Percentiles rank a stretch among this genome's conserved stretches.
Evolutionary conservation across 2,797 vertebrate genomes (phyloP).

Genomic region (Clarias pachynema): DNA sequence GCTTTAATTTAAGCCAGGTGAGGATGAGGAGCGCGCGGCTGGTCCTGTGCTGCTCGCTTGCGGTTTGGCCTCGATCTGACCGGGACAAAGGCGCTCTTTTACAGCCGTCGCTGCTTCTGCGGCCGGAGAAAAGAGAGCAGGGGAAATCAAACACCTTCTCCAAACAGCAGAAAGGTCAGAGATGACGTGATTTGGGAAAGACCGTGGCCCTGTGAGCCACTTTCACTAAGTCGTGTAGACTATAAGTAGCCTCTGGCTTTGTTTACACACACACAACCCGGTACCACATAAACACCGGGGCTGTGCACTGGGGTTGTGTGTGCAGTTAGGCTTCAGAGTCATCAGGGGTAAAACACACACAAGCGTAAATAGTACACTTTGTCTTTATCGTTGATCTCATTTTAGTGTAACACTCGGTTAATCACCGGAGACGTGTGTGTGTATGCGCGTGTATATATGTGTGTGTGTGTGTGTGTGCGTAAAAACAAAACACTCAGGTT

Average conservation of each 20-base stretch:
- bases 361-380: slow-evolving; percentile 28
- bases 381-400: slow-evolving; percentile 27
- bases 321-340: slow-evolving; percentile 49
- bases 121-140: slow-evolving; percentile 59
- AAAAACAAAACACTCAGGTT: background rate
- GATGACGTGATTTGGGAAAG: slow-evolving; percentile 75
- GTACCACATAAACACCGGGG: slow-evolving; percentile 57
- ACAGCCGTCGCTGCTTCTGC: slow-evolving; percentile 53
- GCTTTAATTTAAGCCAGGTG: slow-evolving; percentile 17
- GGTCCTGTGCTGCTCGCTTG: slow-evolving; percentile 55
- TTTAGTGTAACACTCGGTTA: background rate
- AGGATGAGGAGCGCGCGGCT: background rate
- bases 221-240: slow-evolving; percentile 68
- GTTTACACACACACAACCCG: slow-evolving; percentile 67
- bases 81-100: slow-evolving; percentile 72
- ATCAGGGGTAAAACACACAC: slow-evolving; percentile 10
- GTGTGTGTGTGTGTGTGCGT: background rate
- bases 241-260: slow-evolving; percentile 77
- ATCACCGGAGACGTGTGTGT: background rate
- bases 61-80: slow-evolving; percentile 51
- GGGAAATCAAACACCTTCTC: slow-evolving; percentile 78
- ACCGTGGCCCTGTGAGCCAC: slow-evolving; percentile 61
- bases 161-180: slow-evolving; percentile 81
- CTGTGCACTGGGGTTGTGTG: slow-evolving; percentile 54
- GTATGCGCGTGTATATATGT: background rate